Percentiles rank a stretch among this genome's conserved stretches.
phyloP scores from a whole-genome alignment of 1,140 invertebrate genomes.

The Halictus rubicundus region DNA sequence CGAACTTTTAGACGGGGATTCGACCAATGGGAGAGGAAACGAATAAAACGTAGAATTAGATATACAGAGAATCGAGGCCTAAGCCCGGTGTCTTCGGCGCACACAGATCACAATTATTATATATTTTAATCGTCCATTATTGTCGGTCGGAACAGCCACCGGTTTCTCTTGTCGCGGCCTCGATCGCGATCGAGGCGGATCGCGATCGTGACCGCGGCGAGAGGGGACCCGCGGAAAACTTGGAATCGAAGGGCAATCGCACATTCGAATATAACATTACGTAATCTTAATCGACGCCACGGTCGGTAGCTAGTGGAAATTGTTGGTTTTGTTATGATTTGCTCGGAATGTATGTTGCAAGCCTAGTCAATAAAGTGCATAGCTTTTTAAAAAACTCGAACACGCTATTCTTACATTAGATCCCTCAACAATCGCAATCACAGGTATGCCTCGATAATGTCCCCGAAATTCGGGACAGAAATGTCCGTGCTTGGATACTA shows the following conservation, averaged over 20 bases:
- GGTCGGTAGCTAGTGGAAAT: conserved; percentile 55
- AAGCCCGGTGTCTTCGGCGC: conserved; percentile 28
- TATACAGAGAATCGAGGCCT: conserved; percentile 29
- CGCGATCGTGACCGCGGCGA: neutral
- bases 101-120: conserved; percentile 27
- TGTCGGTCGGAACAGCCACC: neutral
- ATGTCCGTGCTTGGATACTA: no score
- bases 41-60: conserved; percentile 17
- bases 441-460: no score
- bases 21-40: conserved; percentile 12
- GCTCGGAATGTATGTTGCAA: conserved; percentile 63
- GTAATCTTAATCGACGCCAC: conserved; percentile 45
- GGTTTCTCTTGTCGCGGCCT: neutral
- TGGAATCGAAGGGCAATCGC: conserved; percentile 30
- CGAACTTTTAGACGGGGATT: neutral
- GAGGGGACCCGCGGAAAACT: neutral
- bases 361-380: conserved; percentile 66
- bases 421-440: neutral
- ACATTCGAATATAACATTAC: conserved; percentile 42
- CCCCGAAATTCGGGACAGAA: no score
- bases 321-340: conserved; percentile 60
- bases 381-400: conserved; percentile 57
- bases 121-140: conserved; percentile 37
- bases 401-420: no score
- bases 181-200: no score